Evolutionary conservation across 2,888 invertebrate species (phyloP).

Genomic region (Vesta saturnalis): DNA sequence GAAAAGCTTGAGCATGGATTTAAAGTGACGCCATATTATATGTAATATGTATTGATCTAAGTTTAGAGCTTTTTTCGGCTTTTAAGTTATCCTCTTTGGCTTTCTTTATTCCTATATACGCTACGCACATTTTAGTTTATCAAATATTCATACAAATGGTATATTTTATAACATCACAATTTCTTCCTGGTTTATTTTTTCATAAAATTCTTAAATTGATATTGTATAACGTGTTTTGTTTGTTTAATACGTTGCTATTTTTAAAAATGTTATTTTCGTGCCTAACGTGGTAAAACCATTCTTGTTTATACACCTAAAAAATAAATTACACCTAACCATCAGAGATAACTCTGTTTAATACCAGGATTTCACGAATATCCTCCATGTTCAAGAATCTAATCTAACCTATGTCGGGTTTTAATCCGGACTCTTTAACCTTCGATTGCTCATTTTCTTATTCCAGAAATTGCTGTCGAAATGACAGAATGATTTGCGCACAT

Average conservation of each 20-base stretch:
- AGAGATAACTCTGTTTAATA: no score
- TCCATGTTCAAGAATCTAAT: no score
- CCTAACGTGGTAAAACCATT: no score
- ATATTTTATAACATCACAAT: conserved; percentile 30
- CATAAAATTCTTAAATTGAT: neutral
- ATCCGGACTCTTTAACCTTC: no score
- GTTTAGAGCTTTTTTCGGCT: conserved; percentile 38
- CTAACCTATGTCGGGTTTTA: no score
- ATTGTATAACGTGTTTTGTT: neutral
- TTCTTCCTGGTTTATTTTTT: conserved; percentile 13
- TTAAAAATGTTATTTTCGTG: no score
- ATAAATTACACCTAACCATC: no score
- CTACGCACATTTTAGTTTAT: conserved; percentile 31
- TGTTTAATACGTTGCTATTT: neutral
- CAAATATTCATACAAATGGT: conserved; percentile 34
- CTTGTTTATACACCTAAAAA: no score
- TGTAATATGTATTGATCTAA: conserved; percentile 57
- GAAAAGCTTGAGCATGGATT: conserved; percentile 54
- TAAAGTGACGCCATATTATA: conserved; percentile 58
- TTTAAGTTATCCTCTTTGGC: conserved; percentile 39
- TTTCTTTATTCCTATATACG: conserved; percentile 30
- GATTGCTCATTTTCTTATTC: no score
- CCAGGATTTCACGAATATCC: no score
- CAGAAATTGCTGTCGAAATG: no score
- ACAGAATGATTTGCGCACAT: no score